Conservation (phyloP, 1,140 invertebrate genomes). For the Scaptomyza montana region DNA sequence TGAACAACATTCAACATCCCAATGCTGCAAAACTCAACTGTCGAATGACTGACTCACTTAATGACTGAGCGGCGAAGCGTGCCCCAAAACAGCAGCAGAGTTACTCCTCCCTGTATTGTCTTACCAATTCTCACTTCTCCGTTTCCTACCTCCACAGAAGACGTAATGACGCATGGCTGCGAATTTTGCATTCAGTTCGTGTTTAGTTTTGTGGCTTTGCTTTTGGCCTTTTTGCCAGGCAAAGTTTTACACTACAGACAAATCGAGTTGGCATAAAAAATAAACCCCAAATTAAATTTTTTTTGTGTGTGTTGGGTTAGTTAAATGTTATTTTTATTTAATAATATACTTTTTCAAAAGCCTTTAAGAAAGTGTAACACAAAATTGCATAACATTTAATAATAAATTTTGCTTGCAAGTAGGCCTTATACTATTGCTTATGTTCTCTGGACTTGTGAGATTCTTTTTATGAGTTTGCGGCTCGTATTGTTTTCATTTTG, state of each 20-base stretch:
- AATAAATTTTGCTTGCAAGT: no score
- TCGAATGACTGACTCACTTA: constrained; percentile 54
- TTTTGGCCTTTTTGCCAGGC: neutral
- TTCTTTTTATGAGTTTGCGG: no score
- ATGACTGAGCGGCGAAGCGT: constrained; percentile 56
- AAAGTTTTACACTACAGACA: constrained; percentile 32
- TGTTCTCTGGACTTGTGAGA: no score
- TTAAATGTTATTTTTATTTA: no score
- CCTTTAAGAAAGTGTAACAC: no score
- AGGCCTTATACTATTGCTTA: no score
- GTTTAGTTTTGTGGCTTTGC: constrained; percentile 56
- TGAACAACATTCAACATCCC: neutral
- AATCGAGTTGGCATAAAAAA: constrained; percentile 43
- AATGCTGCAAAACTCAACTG: neutral
- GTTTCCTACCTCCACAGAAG: neutral
- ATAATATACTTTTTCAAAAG: no score
- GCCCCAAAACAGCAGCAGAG: constrained; percentile 41
- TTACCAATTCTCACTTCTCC: neutral
- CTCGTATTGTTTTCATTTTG: no score
- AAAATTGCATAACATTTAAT: no score
- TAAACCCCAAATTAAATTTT: no score
- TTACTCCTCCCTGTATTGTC: constrained; percentile 14
- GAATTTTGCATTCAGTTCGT: constrained; percentile 63
- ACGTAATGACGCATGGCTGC: constrained; percentile 60
- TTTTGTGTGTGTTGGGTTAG: constrained; percentile 26